Evolutionary conservation across 2,797 vertebrate genomes (phyloP).

Genomic region (Phylloscopus collybita): DNA sequence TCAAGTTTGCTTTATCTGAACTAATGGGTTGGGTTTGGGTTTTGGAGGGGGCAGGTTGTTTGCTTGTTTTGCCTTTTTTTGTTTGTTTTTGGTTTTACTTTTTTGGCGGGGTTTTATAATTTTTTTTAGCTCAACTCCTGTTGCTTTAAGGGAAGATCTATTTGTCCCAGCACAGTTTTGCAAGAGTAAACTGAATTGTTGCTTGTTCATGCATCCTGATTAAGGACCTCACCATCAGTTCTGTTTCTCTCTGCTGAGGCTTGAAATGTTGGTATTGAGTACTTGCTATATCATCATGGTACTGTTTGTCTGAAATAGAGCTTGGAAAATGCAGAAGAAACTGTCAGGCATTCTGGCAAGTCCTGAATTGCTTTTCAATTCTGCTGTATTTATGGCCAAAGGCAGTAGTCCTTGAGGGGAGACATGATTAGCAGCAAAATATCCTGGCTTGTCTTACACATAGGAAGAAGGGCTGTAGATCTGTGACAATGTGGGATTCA

Average conservation of each 20-base stretch:
- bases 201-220: conserved; percentile 47
- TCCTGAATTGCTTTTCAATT: conserved; percentile 37
- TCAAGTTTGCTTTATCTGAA: conserved; percentile 7
- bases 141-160: conserved; percentile 21
- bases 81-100: background rate
- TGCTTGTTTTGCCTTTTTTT: background rate
- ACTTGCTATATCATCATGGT: conserved; percentile 32
- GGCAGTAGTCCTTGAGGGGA: background rate
- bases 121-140: background rate
- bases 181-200: conserved; percentile 3
- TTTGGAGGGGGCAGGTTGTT: background rate
- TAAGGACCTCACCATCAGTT: background rate
- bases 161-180: background rate
- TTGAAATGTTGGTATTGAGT: conserved; percentile 36
- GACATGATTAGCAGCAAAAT: conserved; percentile 17
- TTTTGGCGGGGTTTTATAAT: background rate
- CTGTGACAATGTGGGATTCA: background rate
- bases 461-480: background rate
- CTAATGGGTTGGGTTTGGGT: background rate
- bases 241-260: conserved; percentile 30
- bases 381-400: background rate
- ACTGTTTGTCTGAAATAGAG: conserved; percentile 40
- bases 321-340: background rate
- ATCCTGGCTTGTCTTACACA: background rate
- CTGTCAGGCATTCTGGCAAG: conserved; percentile 25